Evolutionary conservation across 2,797 vertebrate species (phyloP).

Genomic region (Masticophis lateralis): DNA sequence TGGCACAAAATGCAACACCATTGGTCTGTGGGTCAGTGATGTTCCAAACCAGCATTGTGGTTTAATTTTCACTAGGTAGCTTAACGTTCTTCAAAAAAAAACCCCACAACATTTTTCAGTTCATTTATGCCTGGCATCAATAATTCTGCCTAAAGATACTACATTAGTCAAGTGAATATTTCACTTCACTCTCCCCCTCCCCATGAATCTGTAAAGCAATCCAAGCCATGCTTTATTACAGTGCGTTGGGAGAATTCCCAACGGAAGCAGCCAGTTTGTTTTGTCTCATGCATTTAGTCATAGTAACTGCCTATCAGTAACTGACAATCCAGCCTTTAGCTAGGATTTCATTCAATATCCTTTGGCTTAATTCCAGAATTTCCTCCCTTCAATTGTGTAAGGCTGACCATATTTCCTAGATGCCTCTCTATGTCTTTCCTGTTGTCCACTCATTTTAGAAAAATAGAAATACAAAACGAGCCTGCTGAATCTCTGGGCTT

Average conservation of each 20-base stretch:
- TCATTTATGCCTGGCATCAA: neutral
- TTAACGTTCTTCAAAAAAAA: neutral
- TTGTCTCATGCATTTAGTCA: neutral
- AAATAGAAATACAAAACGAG: rapidly evolving
- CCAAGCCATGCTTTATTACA: neutral
- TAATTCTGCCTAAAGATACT: neutral
- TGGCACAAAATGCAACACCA: neutral
- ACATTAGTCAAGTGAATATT: neutral
- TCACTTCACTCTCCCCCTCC: neutral
- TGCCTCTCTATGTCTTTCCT: neutral
- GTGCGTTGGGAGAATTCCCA: conserved; percentile 5
- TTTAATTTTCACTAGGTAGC: neutral
- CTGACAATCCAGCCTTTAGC: neutral
- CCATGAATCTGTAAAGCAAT: neutral
- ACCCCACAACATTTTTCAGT: neutral
- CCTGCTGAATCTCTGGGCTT: neutral
- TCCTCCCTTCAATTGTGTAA: neutral
- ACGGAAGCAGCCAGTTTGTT: neutral
- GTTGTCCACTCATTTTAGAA: neutral
- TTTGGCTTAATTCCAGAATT: neutral
- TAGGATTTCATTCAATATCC: conserved; percentile 3
- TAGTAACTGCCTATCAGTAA: neutral
- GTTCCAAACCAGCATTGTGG: neutral
- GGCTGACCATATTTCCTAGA: neutral
- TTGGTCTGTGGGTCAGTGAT: neutral